Percentiles rank a stretch among this genome's conserved stretches.
These are phyloP conservation scores for Popillia japonica DNA, from an alignment of 1,140 invertebrate species.

Conservation along the genomic window DNA sequence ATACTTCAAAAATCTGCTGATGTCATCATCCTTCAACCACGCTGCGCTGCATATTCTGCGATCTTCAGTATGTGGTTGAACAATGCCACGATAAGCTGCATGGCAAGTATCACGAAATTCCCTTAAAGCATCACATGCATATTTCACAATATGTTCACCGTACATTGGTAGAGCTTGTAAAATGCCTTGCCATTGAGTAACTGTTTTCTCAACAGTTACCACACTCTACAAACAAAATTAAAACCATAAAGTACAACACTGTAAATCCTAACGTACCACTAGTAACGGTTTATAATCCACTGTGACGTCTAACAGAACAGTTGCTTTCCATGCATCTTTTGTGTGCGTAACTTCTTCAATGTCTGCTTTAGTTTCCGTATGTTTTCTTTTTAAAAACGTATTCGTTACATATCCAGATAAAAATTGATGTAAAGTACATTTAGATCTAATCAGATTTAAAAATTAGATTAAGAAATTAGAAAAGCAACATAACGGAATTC, in stretches of 20 bases:
- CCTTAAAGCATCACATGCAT: constrained; percentile 74
- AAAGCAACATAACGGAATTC: not conserved
- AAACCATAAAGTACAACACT: not conserved
- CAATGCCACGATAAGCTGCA: constrained; percentile 77
- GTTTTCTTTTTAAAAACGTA: constrained; percentile 70
- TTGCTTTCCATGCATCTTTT: constrained; percentile 77
- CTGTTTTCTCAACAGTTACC: constrained; percentile 74
- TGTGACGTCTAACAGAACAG: constrained; percentile 73
- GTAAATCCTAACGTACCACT: constrained; percentile 63
- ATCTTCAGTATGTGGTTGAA: constrained; percentile 82
- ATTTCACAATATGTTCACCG: constrained; percentile 73
- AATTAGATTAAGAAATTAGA: not conserved
- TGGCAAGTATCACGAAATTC: constrained; percentile 81
- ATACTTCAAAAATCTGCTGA: constrained; percentile 86
- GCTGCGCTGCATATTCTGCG: constrained; percentile 84
- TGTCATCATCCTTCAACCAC: constrained; percentile 95
- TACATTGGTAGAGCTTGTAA: constrained; percentile 78
- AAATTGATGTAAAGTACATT: constrained; percentile 77
- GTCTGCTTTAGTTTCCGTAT: constrained; percentile 67
- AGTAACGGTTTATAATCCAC: constrained; percentile 74
- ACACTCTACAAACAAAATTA: constrained; percentile 68
- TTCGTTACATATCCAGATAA: constrained; percentile 80
- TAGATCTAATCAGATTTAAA: constrained; percentile 60
- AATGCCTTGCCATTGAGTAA: constrained; percentile 73
- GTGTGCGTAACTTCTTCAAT: constrained; percentile 76